Evolutionary conservation across 2,888 invertebrate genomes (phyloP).

Genomic region (Apamea crenata): DNA sequence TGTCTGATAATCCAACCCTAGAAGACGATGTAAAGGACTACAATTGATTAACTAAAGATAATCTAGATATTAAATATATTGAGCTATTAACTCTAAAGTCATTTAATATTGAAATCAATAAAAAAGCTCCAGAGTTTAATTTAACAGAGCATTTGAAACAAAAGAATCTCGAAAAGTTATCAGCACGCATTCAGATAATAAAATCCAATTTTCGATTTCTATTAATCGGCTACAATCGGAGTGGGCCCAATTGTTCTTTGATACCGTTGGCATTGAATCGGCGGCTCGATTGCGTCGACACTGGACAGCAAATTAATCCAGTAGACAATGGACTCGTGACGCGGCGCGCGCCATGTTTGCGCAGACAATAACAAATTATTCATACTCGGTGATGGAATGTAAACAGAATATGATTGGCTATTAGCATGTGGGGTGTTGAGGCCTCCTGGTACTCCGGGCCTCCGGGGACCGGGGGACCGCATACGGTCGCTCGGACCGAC

Average conservation of each 20-base stretch:
- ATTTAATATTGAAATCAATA: conserved; percentile 15
- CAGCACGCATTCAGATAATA: conserved; percentile 75
- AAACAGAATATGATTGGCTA: conserved; percentile 91
- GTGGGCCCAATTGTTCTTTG: conserved; percentile 81
- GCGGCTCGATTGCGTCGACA: conserved; percentile 76
- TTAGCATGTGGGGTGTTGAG: conserved; percentile 86
- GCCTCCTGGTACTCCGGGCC: conserved; percentile 68
- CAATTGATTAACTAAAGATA: not conserved
- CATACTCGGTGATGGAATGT: conserved; percentile 90
- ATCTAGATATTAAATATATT: not conserved
- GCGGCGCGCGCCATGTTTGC: conserved; percentile 83
- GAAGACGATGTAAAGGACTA: not conserved
- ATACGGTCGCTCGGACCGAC: conserved; percentile 69
- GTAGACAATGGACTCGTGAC: conserved; percentile 87
- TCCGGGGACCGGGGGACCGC: conserved; percentile 77
- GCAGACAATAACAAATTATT: conserved; percentile 90
- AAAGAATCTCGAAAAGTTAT: conserved; percentile 69
- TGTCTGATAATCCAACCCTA: not conserved
- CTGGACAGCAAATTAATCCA: conserved; percentile 86
- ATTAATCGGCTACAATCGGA: conserved; percentile 82
- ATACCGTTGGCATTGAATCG: conserved; percentile 80
- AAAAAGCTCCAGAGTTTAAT: conserved; percentile 43
- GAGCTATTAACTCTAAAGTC: not conserved
- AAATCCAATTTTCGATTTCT: conserved; percentile 83
- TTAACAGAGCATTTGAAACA: conserved; percentile 65